phyloP scores from a whole-genome alignment of 2,888 invertebrate species.

The Acronicta psi region DNA sequence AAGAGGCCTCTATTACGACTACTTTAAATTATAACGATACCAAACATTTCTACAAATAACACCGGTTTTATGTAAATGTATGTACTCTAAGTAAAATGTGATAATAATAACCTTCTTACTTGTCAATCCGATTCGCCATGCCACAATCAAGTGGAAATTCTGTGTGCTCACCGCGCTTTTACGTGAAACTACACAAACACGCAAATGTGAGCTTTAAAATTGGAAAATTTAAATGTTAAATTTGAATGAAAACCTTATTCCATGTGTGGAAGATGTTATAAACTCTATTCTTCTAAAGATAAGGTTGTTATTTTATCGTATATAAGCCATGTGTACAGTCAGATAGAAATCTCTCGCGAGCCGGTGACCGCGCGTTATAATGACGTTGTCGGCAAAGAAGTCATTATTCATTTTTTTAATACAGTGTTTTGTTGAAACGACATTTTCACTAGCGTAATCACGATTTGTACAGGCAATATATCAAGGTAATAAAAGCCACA shows the following conservation, averaged over 20 bases:
- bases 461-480: slow-evolving; percentile 85
- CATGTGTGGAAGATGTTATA: slow-evolving; percentile 40
- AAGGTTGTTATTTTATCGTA: slow-evolving; percentile 61
- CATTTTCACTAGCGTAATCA: slow-evolving; percentile 88
- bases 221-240: slow-evolving; percentile 62
- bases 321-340: slow-evolving; percentile 49
- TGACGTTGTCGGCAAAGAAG: slow-evolving; percentile 86
- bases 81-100: slow-evolving; percentile 82
- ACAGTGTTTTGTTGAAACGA: slow-evolving; percentile 88
- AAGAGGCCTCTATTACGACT: slow-evolving; percentile 21
- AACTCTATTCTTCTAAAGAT: slow-evolving; percentile 40
- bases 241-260: slow-evolving; percentile 56
- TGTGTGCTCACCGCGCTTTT: slow-evolving; percentile 67
- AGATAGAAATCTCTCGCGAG: slow-evolving; percentile 83
- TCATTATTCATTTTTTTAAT: slow-evolving; percentile 89
- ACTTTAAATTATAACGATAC: slow-evolving; percentile 50
- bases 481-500: slow-evolving; percentile 83
- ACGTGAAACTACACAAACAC: slow-evolving; percentile 50
- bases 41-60: slow-evolving; percentile 73
- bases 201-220: slow-evolving; percentile 63
- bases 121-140: slow-evolving; percentile 86
- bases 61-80: slow-evolving; percentile 76
- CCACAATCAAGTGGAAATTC: slow-evolving; percentile 80
- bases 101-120: slow-evolving; percentile 87
- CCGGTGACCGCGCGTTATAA: slow-evolving; percentile 82